Conservation (phyloP, 2,888 invertebrate genomes). For the Hypselothyrea guttata region DNA sequence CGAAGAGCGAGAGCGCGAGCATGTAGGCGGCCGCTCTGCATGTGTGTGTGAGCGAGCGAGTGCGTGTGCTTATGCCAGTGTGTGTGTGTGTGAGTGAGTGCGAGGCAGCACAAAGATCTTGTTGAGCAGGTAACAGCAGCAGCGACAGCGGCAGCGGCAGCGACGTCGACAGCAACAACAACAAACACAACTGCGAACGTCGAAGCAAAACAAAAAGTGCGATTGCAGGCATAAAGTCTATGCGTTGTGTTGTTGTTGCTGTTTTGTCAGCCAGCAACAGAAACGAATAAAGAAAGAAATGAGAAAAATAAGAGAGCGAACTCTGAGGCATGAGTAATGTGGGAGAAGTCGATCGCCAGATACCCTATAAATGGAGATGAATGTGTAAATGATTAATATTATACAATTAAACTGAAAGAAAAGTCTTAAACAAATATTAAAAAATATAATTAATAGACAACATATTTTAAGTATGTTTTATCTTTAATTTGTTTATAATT, state of each 20-base stretch:
- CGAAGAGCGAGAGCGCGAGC: slow-evolving; percentile 47
- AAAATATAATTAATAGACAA: too few relatives aligned
- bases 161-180: slow-evolving; percentile 32
- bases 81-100: slow-evolving; percentile 26
- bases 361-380: too few relatives aligned
- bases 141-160: slow-evolving; percentile 31
- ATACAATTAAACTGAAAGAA: too few relatives aligned
- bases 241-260: slow-evolving; percentile 26
- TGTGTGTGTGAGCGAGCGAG: slow-evolving; percentile 7
- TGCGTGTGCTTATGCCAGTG: slow-evolving; percentile 17
- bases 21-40: slow-evolving; percentile 43
- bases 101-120: slow-evolving; percentile 67
- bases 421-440: too few relatives aligned
- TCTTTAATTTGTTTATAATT: too few relatives aligned
- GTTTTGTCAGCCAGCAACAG: slow-evolving; percentile 14
- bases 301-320: slow-evolving; percentile 30
- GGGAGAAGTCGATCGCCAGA: too few relatives aligned
- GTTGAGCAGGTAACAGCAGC: slow-evolving; percentile 66
- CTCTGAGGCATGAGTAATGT: too few relatives aligned
- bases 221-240: slow-evolving; percentile 56
- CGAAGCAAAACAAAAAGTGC: slow-evolving; percentile 79
- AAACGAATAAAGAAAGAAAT: slow-evolving; percentile 9
- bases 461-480: too few relatives aligned
- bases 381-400: too few relatives aligned
- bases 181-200: slow-evolving; percentile 60